These are phyloP conservation scores for Phylloscopus trochilus DNA, from an alignment of 2,113 vertebrate genomes.

Conservation along the genomic window DNA sequence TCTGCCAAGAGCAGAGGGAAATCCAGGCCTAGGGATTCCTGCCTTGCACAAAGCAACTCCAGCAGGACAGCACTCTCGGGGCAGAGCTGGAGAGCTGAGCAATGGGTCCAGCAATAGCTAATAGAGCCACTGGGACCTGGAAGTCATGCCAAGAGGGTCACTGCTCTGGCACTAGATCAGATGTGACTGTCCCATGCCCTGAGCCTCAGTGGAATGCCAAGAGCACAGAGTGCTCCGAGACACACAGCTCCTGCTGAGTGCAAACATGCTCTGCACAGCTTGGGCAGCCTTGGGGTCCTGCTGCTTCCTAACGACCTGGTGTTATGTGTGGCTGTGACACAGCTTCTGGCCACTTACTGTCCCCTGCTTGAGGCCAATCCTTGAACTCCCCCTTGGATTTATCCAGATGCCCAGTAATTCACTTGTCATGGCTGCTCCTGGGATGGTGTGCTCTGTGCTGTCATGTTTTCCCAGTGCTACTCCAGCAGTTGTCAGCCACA, in stretches of 20 bases:
- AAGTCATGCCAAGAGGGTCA: neutral
- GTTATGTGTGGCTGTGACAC: neutral
- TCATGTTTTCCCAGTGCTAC: neutral
- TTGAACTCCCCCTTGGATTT: neutral
- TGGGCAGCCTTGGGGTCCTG: neutral
- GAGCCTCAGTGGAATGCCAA: neutral
- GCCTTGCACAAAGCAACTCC: neutral
- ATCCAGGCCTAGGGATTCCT: neutral
- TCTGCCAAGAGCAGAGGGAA: neutral
- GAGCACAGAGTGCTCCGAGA: neutral
- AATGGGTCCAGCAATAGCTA: neutral
- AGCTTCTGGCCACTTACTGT: neutral
- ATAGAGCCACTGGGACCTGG: neutral
- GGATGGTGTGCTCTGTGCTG: neutral
- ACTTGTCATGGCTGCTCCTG: neutral
- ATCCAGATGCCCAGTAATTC: neutral
- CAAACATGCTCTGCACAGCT: neutral
- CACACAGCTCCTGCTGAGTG: neutral
- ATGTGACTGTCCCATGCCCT: neutral
- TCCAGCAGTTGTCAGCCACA: neutral
- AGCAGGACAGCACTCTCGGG: neutral
- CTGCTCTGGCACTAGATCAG: neutral
- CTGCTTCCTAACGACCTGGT: neutral
- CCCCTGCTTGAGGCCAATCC: neutral
- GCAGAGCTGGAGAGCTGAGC: neutral